These are phyloP conservation scores for Molothrus ater DNA, from an alignment of 2,797 vertebrate genomes.

Conservation along the genomic window DNA sequence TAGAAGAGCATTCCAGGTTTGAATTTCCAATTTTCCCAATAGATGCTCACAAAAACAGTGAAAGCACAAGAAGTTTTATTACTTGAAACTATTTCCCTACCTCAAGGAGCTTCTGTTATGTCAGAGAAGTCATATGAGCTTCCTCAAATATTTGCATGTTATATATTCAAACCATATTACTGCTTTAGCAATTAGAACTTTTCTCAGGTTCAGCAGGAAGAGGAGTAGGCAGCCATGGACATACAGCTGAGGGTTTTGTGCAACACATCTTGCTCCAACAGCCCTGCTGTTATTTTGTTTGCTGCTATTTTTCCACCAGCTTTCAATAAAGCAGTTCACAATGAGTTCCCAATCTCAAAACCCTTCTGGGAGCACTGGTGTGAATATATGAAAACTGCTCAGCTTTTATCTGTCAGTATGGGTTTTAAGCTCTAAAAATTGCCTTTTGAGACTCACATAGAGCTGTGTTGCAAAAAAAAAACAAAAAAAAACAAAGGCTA, in stretches of 20 bases:
- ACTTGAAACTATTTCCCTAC: background rate
- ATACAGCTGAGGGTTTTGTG: background rate
- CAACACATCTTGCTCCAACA: accelerated
- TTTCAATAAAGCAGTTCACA: background rate
- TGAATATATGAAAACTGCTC: background rate
- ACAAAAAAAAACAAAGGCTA: background rate
- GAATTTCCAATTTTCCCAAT: background rate
- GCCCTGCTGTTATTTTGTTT: background rate
- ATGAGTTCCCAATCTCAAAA: background rate
- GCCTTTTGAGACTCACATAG: background rate
- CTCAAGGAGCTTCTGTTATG: background rate
- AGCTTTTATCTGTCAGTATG: background rate
- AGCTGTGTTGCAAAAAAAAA: background rate
- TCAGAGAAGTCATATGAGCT: background rate
- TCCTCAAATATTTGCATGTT: background rate
- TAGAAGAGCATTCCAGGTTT: background rate
- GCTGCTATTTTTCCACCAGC: background rate
- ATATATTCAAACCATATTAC: background rate
- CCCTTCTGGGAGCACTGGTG: background rate
- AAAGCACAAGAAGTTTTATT: background rate
- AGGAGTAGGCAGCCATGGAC: background rate
- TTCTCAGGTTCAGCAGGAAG: background rate
- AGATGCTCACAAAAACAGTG: background rate
- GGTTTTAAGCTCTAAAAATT: background rate
- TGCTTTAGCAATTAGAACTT: background rate